Evolutionary conservation across 2,888 invertebrate genomes (phyloP), one percentile per base, ranked within the genome.

Genomic region (Trileptium ribeirensis): DNA sequence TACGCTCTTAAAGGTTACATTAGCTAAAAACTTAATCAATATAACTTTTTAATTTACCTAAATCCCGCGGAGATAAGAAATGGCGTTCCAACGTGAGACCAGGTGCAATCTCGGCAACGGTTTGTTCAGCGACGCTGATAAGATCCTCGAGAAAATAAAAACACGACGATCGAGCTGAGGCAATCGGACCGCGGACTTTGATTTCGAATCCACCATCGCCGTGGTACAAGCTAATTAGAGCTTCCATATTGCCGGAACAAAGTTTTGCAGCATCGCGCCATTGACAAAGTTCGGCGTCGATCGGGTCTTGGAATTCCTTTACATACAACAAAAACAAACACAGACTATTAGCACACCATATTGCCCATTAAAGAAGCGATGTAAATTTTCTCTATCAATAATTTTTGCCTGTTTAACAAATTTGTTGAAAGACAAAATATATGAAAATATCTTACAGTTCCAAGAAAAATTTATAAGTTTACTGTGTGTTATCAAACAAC

Each of bases 91-190:
- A 87, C 79, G 92, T 87, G 85, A 93, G 89, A 24, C 93, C 93
- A 0, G 94, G 93, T 84, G 92, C 92, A 77, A 93, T 91, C 85
- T 92, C 91, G 78, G 90, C 89, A 37, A 93, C 89, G 15, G 92
- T 92, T 88, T 92, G 91, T 85, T 92, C 92, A 36, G 93, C 90
- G 74, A 92, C 91, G 80, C 91, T 91, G 29, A 92, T 88, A 83
- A 93, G 90, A 86, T 93, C 92, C 85, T 93, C 92, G 83, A 93
- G 89, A 87, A 94, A 92, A 85, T 92, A 92, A 87, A 93, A 94
- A 86, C 86, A 87, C 0, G 85, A 83, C 15, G 86, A 83, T 2
- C 86, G 84, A 1, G 86, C 85, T 36, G 83, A 83, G 8, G 89
- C 88, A 3, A 85, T 82, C 8, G 89, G 89, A 0, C 90, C 90